A percentile compares a stretch with the other conserved stretches of the same genome.
phyloP scores from a whole-genome alignment of 2,797 vertebrate species.

The Menidia menidia region DNA sequence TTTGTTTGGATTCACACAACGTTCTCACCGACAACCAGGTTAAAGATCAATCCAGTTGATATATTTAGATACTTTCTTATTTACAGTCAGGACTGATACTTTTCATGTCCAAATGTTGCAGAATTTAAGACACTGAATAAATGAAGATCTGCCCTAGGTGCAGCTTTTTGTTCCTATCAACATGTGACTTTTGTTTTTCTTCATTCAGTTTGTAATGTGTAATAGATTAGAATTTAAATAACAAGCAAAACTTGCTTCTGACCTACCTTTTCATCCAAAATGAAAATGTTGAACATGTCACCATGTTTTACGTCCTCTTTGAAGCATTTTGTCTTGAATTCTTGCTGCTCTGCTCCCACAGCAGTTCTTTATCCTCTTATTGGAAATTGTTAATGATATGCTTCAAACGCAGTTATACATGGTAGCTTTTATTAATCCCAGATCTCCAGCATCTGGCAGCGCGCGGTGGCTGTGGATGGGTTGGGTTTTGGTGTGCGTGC shows the following conservation, averaged over 20 bases:
- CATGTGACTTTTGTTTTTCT: neutral
- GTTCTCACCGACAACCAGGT: constrained; percentile 5
- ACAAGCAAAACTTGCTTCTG: neutral
- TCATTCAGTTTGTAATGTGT: neutral
- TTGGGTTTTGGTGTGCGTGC: constrained; percentile 16
- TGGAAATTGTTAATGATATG: constrained; percentile 62
- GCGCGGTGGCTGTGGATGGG: constrained; percentile 27
- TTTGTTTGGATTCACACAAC: neutral
- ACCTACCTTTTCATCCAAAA: neutral
- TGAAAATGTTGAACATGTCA: neutral
- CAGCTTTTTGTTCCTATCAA: neutral
- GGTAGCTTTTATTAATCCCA: constrained; percentile 58
- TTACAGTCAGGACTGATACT: neutral
- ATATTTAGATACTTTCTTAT: constrained; percentile 6
- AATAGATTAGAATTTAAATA: neutral
- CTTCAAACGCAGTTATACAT: constrained; percentile 61
- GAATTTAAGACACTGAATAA: constrained; percentile 1
- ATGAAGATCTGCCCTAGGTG: neutral
- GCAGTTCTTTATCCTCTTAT: constrained; percentile 44
- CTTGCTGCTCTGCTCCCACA: constrained; percentile 16
- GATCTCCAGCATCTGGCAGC: constrained; percentile 56
- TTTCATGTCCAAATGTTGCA: neutral
- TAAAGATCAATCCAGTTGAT: constrained; percentile 6
- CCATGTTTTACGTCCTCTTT: neutral
- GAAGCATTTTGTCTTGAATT: constrained; percentile 3